Percentiles rank a stretch among this genome's conserved stretches.
Evolutionary conservation across 2,113 vertebrate species (phyloP).

Genomic region (Falcunculus frontatus): DNA sequence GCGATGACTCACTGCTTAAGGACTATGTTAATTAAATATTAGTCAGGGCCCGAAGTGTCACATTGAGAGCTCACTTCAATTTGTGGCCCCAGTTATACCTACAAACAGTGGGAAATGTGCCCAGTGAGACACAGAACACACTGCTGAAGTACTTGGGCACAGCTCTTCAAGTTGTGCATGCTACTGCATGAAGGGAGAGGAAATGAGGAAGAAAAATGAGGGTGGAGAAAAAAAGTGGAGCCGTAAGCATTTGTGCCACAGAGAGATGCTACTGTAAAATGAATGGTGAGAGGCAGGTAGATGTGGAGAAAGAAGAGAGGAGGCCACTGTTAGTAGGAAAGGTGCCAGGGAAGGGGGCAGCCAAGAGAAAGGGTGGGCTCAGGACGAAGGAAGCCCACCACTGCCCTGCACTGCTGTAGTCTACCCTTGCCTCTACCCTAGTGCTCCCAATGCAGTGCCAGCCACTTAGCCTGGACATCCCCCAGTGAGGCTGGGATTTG

Average conservation of each 20-base stretch:
- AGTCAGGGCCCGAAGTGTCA: background rate
- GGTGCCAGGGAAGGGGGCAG: background rate
- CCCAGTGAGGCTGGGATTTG: rapidly evolving
- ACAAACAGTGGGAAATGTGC: background rate
- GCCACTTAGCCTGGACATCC: background rate
- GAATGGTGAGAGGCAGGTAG: background rate
- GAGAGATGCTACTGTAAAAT: background rate
- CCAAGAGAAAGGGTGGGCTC: background rate
- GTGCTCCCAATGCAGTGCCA: background rate
- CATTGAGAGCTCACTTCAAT: background rate
- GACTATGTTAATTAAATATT: background rate
- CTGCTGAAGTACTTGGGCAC: background rate
- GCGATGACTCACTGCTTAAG: background rate
- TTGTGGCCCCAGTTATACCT: background rate
- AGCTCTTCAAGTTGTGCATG: background rate
- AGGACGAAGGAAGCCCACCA: background rate
- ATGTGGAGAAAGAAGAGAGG: background rate
- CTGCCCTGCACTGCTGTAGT: background rate
- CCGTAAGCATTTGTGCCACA: background rate
- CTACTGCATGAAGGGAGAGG: background rate
- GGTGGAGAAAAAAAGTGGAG: background rate
- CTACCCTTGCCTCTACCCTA: background rate
- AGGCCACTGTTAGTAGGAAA: background rate
- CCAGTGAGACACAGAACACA: background rate
- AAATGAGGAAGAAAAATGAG: background rate